Conservation (phyloP, 2,113 vertebrate genomes). For the Asarcornis scutulata region DNA sequence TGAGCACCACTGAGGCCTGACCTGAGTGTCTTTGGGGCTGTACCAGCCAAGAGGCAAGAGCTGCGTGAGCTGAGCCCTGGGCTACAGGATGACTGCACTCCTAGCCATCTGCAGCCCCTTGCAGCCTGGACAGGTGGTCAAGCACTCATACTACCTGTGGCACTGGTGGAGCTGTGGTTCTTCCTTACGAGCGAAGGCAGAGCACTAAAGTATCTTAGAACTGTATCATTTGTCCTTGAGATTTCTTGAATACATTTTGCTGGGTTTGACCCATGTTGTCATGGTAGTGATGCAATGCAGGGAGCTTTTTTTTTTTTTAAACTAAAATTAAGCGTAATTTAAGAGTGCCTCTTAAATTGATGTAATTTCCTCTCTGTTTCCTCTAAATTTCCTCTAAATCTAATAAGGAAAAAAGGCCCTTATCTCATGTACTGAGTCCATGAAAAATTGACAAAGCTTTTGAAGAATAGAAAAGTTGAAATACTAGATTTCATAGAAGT, state of each 20-base stretch:
- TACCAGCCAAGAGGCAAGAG: background rate
- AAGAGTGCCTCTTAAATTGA: background rate
- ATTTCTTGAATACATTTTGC: background rate
- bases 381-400: background rate
- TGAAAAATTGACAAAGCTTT: background rate
- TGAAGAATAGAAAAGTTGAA: background rate
- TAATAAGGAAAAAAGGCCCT: background rate
- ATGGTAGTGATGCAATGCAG: background rate
- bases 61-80: background rate
- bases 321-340: background rate
- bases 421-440: background rate
- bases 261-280: background rate
- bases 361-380: background rate
- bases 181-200: background rate
- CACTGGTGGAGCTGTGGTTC: background rate
- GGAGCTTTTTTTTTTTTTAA: no score
- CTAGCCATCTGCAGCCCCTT: accelerated
- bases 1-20: background rate
- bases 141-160: background rate
- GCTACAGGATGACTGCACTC: background rate
- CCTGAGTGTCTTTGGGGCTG: background rate
- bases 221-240: background rate
- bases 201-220: background rate
- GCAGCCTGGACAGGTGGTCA: background rate
- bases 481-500: background rate